Evolutionary conservation across 2,888 invertebrate species (phyloP).

Genomic region (Trichogramma evanescens): DNA sequence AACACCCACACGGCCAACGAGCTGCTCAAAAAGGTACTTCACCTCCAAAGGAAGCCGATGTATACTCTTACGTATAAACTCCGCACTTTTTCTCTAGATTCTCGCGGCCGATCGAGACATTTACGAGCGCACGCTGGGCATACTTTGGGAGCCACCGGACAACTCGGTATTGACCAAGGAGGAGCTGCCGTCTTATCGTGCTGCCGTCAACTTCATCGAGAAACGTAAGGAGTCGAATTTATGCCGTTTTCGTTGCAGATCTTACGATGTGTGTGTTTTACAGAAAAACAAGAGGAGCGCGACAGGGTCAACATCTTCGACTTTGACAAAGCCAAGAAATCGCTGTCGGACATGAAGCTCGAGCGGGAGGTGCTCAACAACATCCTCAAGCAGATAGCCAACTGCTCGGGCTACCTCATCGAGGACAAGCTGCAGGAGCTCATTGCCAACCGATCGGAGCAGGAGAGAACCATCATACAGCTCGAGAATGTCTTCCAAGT

Average conservation of each 20-base stretch:
- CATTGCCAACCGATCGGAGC: slow-evolving; percentile 49
- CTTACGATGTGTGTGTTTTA: neutral
- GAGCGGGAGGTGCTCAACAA: slow-evolving; percentile 51
- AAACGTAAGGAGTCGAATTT: slow-evolving; percentile 26
- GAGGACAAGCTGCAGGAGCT: slow-evolving; percentile 63
- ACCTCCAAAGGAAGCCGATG: neutral
- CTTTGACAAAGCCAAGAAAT: slow-evolving; percentile 23
- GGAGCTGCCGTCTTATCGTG: slow-evolving; percentile 49
- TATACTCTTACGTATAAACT: neutral
- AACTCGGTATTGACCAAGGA: slow-evolving; percentile 42
- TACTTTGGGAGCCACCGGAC: slow-evolving; percentile 53
- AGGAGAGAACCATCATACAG: slow-evolving; percentile 62
- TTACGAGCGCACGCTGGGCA: slow-evolving; percentile 58
- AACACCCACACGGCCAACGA: slow-evolving; percentile 51
- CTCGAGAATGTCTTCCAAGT: slow-evolving; percentile 72
- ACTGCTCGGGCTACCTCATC: slow-evolving; percentile 67
- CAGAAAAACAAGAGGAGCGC: slow-evolving; percentile 30
- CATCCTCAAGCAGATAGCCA: slow-evolving; percentile 61
- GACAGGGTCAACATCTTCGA: slow-evolving; percentile 27
- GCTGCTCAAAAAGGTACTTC: slow-evolving; percentile 47
- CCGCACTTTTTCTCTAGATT: slow-evolving; percentile 40
- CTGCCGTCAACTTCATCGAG: slow-evolving; percentile 28
- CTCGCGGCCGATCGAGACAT: slow-evolving; percentile 55
- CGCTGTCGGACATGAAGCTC: slow-evolving; percentile 30
- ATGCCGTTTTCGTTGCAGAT: neutral